phyloP scores from a whole-genome alignment of 2,797 vertebrate genomes.

The Poecilia wingei region DNA sequence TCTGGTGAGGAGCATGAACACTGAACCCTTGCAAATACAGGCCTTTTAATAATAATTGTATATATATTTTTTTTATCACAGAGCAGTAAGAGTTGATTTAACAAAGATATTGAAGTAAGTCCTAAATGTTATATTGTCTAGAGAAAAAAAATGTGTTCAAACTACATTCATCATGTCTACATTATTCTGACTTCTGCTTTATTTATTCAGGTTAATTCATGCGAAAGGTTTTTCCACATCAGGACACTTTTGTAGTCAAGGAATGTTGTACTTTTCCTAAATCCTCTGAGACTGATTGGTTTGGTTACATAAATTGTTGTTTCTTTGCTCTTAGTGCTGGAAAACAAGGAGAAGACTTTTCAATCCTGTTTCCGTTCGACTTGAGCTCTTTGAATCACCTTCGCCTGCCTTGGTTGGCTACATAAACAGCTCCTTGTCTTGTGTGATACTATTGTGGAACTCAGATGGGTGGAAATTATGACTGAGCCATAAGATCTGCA shows the following conservation, averaged over 20 bases:
- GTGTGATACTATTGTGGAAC: conserved; percentile 76
- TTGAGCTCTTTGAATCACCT: conserved; percentile 76
- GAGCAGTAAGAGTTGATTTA: not conserved
- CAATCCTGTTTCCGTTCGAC: conserved; percentile 52
- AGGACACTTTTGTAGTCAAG: not conserved
- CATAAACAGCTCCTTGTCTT: conserved; percentile 81
- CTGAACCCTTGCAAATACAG: not conserved
- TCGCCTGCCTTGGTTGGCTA: conserved; percentile 77
- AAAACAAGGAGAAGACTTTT: not conserved
- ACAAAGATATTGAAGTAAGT: not conserved
- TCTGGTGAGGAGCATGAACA: conserved; percentile 69
- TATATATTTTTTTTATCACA: not conserved
- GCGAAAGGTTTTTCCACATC: not conserved
- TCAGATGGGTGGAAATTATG: conserved; percentile 82
- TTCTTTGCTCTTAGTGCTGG: not conserved
- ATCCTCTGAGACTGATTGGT: not conserved
- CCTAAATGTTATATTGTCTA: not conserved
- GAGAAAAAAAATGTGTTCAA: not conserved
- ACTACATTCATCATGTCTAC: not conserved
- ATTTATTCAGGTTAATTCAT: too few relatives aligned
- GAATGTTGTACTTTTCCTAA: not conserved
- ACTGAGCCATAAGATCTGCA: conserved; percentile 54
- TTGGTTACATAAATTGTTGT: not conserved
- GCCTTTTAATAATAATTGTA: not conserved
- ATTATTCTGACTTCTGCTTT: not conserved